Evolutionary conservation across 2,888 invertebrate genomes (phyloP).

Genomic region (Amphipyra tragopoginis): DNA sequence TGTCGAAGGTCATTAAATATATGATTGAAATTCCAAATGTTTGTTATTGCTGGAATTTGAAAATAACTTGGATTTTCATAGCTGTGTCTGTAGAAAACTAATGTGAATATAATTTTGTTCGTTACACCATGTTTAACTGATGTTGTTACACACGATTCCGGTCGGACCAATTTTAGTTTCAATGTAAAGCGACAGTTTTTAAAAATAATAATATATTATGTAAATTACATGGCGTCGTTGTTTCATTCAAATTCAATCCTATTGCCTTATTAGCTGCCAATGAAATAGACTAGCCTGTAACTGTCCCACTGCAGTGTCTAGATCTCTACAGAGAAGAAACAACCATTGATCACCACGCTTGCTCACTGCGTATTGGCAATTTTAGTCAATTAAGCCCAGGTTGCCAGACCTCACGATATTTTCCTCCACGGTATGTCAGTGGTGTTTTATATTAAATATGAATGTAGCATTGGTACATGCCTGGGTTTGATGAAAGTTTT

Average conservation of each 20-base stretch:
- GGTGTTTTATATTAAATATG: too few species aligned
- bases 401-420: too few species aligned
- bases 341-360: too few species aligned
- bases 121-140: conserved; percentile 65
- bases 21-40: background rate
- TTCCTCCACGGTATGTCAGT: too few species aligned
- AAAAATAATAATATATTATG: conserved; percentile 86
- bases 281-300: too few species aligned
- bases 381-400: too few species aligned
- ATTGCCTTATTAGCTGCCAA: background rate
- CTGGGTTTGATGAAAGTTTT: too few species aligned
- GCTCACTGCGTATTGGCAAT: too few species aligned
- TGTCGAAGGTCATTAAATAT: background rate
- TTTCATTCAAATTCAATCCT: conserved; percentile 64
- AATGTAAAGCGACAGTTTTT: conserved; percentile 82
- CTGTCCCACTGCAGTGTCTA: too few species aligned
- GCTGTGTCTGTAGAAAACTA: conserved; percentile 61
- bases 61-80: conserved; percentile 6
- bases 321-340: too few species aligned
- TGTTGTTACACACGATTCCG: conserved; percentile 81
- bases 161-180: conserved; percentile 86
- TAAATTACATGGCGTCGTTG: conserved; percentile 77
- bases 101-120: conserved; percentile 58
- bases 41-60: background rate
- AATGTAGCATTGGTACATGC: too few species aligned